Evolutionary conservation across 2,113 vertebrate genomes (phyloP), one percentile per base, ranked within the genome.

Genomic region (Nothocercus julius): DNA sequence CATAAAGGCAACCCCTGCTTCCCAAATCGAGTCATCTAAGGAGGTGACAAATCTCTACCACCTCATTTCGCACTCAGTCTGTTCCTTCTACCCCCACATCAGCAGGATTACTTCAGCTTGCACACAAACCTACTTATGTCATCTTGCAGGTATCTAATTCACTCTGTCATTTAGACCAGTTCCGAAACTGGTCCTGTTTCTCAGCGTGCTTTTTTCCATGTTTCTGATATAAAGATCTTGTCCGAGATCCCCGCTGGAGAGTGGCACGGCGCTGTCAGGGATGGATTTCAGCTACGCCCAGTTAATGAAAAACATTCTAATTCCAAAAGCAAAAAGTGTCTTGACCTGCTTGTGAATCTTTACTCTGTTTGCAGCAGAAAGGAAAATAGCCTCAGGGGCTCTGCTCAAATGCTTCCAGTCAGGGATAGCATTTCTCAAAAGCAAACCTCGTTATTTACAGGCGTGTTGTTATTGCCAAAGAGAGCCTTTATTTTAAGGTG

Each of bases 401-500:
- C 81, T 62, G 42, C 40, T 86, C 87, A 54, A 62, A 68, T 24
- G 28, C 87, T 94, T 96, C 93, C 72, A 78, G 91, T 93, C 69
- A 92, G 81, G 93, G 89, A 84, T 82, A 93, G 25, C 56, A 49
- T 97, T 97, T 97, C 96, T 92, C 68, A 84, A 89, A 93, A 97
- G 83, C 51, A 93, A 96, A 82, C 5, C 82, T 85, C 93, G 74
- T 80, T 94, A 87, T 97, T 98, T 97, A 97, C 96, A 95, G 97
- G 96, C 87, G 86, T 22, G 59, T 63, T 94, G 91, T 92, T 97
- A 94, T 97, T 98, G 96, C 97, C 97, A 97, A 97, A 94, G 85
- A 53, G 81, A 93, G 94, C 87, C 92, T 96, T 97, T 92, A 85
- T 93, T 97, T 97, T 93, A 97, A 97, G 95, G 97, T 95, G 96